Evolutionary conservation across 2,113 vertebrate genomes (phyloP).

Genomic region (Tamias sibiricus): DNA sequence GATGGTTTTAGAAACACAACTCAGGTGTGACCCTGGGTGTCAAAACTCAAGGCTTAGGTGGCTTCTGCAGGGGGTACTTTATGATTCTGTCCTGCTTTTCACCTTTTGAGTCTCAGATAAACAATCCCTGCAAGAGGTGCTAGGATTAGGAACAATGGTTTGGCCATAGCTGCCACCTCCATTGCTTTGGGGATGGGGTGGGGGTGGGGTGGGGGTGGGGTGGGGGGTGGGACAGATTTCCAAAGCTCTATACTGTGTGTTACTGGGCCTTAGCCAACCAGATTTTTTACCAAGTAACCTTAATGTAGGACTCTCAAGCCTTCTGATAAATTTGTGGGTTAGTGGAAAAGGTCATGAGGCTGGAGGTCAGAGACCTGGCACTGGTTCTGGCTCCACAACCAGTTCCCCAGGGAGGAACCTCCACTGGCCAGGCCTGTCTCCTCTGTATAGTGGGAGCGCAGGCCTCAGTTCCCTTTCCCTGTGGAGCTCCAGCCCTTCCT

Average conservation of each 20-base stretch:
- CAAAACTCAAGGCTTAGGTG: neutral
- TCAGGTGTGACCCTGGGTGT: neutral
- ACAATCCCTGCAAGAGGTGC: neutral
- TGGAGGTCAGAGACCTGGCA: neutral
- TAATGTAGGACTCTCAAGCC: neutral
- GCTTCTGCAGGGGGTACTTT: neutral
- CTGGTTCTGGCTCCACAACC: neutral
- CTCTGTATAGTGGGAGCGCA: neutral
- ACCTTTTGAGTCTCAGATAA: neutral
- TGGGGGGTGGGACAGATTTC: neutral
- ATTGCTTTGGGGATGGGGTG: neutral
- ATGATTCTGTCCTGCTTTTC: neutral
- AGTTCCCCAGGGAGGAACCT: neutral
- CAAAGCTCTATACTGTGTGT: neutral
- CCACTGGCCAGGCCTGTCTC: neutral
- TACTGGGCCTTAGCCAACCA: neutral
- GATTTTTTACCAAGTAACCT: neutral
- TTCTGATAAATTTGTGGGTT: neutral
- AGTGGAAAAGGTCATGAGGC: neutral
- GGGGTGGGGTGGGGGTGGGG: too few relatives aligned
- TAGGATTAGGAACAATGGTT: neutral
- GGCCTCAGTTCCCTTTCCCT: neutral
- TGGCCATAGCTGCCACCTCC: neutral
- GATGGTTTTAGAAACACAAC: neutral
- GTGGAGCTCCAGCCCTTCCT: neutral